These are phyloP conservation scores for Ochlodes sylvanus DNA, from an alignment of 2,888 invertebrate genomes.

Conservation along the genomic window DNA sequence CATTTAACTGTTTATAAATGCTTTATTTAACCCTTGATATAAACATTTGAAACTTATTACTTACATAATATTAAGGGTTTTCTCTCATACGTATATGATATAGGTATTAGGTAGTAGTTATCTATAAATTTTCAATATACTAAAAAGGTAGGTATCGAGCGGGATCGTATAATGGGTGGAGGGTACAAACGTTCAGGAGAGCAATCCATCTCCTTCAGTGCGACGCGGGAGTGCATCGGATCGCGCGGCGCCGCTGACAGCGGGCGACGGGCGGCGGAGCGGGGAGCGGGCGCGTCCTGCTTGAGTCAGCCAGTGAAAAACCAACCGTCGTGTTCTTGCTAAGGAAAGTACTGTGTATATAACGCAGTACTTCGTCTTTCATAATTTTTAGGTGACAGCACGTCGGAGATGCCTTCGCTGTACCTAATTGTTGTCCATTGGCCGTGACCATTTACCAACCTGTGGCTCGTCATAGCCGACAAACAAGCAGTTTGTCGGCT, in stretches of 20 bases:
- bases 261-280: conserved; percentile 10
- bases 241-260: conserved; percentile 38
- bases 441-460: too few relatives aligned
- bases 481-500: too few relatives aligned
- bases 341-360: too few relatives aligned
- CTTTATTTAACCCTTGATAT: background rate
- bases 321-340: too few relatives aligned
- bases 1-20: background rate
- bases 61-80: too few relatives aligned
- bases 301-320: too few relatives aligned
- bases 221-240: conserved; percentile 54
- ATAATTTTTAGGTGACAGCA: too few relatives aligned
- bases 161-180: conserved; percentile 59
- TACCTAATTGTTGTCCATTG: too few relatives aligned
- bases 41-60: background rate
- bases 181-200: conserved; percentile 63
- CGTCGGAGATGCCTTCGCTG: too few relatives aligned
- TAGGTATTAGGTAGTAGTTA: background rate
- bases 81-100: too few relatives aligned
- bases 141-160: conserved; percentile 30
- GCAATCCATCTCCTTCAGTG: conserved; percentile 82
- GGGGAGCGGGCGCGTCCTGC: background rate
- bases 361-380: too few relatives aligned
- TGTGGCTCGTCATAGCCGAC: too few relatives aligned
- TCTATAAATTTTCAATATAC: conserved; percentile 24